Percentiles rank a stretch among this genome's conserved stretches.
These are phyloP conservation scores for Camponotus vicinus DNA, from an alignment of 1,140 invertebrate species.

Conservation along the genomic window DNA sequence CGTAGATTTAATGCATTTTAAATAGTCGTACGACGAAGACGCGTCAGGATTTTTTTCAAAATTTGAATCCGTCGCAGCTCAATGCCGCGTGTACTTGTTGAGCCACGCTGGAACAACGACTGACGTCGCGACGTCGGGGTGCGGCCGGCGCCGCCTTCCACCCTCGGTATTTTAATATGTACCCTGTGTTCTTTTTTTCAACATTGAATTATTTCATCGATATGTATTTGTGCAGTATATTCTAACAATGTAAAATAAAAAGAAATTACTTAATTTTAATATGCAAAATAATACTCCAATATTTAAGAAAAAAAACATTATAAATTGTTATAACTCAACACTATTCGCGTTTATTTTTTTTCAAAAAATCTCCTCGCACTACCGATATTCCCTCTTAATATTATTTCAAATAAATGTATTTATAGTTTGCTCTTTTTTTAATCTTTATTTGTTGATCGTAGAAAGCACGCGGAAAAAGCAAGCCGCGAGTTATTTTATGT, in stretches of 20 bases:
- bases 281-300: background rate
- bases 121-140: constrained; percentile 81
- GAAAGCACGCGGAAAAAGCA: background rate
- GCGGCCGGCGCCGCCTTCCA: constrained; percentile 80
- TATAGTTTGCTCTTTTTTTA: background rate
- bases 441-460: background rate
- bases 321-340: background rate
- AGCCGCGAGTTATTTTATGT: background rate
- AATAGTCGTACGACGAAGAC: background rate
- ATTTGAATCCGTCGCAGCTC: constrained; percentile 55
- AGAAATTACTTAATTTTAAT: background rate
- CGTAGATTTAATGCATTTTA: constrained; percentile 36
- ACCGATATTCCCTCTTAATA: background rate
- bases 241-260: background rate
- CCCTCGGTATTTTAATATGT: constrained; percentile 75
- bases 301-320: background rate
- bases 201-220: background rate
- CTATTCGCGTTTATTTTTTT: background rate
- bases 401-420: background rate
- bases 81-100: constrained; percentile 79
- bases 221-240: background rate
- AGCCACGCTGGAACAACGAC: constrained; percentile 81
- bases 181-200: constrained; percentile 70
- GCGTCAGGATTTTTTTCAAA: constrained; percentile 56
- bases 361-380: too few relatives aligned